Evolutionary conservation across 2,797 vertebrate species (phyloP).

Genomic region (Gallinago nigripennis): DNA sequence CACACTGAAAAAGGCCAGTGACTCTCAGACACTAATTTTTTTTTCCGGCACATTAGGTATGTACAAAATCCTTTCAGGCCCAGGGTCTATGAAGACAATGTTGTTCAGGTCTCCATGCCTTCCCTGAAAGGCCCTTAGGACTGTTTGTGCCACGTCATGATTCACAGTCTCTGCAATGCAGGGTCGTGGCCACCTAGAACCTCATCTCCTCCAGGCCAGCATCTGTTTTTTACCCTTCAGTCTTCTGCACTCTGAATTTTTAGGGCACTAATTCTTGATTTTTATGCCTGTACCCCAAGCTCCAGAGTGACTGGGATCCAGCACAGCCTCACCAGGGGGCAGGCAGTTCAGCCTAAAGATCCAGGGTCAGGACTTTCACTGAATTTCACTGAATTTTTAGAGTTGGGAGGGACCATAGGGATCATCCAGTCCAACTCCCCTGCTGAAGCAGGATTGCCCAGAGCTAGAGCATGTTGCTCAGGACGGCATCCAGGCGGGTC

Average conservation of each 20-base stretch:
- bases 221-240: background rate
- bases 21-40: slow-evolving; percentile 46
- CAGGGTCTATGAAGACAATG: background rate
- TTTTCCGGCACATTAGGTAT: slow-evolving; percentile 18
- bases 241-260: background rate
- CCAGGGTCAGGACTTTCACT: background rate
- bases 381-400: no score
- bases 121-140: background rate
- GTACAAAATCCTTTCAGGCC: background rate
- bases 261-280: background rate
- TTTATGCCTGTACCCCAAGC: background rate
- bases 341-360: background rate
- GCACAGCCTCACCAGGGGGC: background rate
- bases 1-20: slow-evolving; percentile 57
- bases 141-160: rapidly evolving
- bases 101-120: background rate
- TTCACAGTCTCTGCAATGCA: background rate
- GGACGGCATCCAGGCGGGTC: no score
- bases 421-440: no score
- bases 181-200: background rate
- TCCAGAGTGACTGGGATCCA: background rate
- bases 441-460: no score
- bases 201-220: background rate
- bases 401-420: no score
- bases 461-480: no score